These are phyloP conservation scores for Synanthedon vespiformis DNA, from an alignment of 2,888 invertebrate species.

Conservation along the genomic window DNA sequence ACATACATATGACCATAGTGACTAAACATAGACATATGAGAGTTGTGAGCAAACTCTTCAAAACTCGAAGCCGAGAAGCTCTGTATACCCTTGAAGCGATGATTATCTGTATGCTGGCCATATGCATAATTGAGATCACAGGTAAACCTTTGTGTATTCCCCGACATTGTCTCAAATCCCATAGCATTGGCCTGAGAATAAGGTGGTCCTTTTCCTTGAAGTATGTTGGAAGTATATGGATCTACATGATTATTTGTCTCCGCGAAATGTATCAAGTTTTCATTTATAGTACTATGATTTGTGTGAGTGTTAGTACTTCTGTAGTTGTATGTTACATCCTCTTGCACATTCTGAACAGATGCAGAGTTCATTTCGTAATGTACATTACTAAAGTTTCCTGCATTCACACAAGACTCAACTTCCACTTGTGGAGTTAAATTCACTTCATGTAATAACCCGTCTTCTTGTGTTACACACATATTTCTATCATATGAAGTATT, in stretches of 20 bases:
- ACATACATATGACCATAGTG: slow-evolving; percentile 63
- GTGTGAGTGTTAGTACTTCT: slow-evolving; percentile 42
- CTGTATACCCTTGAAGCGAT: slow-evolving; percentile 51
- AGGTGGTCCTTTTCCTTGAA: slow-evolving; percentile 56
- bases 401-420: slow-evolving; percentile 74
- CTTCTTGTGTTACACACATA: slow-evolving; percentile 43
- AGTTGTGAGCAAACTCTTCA: slow-evolving; percentile 67
- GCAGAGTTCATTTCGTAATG: slow-evolving; percentile 71
- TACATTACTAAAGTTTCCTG: slow-evolving; percentile 76
- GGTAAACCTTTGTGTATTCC: slow-evolving; percentile 53
- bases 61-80: slow-evolving; percentile 64
- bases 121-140: slow-evolving; percentile 60
- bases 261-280: slow-evolving; percentile 46
- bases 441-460: slow-evolving; percentile 64
- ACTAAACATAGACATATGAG: slow-evolving; percentile 62
- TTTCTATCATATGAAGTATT: slow-evolving; percentile 48
- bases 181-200: slow-evolving; percentile 33
- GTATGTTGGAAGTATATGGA: slow-evolving; percentile 54
- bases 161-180: slow-evolving; percentile 42
- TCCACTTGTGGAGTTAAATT: slow-evolving; percentile 68
- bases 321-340: slow-evolving; percentile 34
- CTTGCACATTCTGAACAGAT: slow-evolving; percentile 22
- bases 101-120: slow-evolving; percentile 35
- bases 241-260: slow-evolving; percentile 51
- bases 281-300: slow-evolving; percentile 50